A percentile compares a stretch with the other conserved stretches of the same genome.
phyloP scores from a whole-genome alignment of 92 coral and sea anemone species.

The Nematostella vectensis region DNA sequence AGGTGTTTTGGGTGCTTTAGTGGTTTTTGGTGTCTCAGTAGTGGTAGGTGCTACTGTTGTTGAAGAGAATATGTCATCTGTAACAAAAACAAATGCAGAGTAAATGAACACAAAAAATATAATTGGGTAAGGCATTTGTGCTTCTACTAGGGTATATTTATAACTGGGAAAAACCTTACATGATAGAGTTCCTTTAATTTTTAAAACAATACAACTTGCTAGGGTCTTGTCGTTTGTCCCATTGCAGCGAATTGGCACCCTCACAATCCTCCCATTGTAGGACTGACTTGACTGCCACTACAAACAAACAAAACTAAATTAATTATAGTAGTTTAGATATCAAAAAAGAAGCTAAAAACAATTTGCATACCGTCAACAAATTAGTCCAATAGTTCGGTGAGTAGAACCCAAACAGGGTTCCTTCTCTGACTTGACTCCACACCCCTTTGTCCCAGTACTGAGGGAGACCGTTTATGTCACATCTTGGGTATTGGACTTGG shows the following conservation, averaged over 20 bases:
- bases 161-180: too few relatives aligned
- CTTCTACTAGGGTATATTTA: too few relatives aligned
- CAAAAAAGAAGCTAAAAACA: not conserved
- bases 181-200: not conserved
- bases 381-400: slow-evolving; percentile 1
- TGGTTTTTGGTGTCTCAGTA: not conserved
- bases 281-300: not conserved
- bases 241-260: not conserved
- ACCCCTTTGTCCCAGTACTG: not conserved
- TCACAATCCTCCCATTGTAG: not conserved
- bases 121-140: too few relatives aligned
- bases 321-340: not conserved
- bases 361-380: not conserved
- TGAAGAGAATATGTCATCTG: too few relatives aligned
- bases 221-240: not conserved
- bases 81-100: too few relatives aligned
- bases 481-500: not conserved
- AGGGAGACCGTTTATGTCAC: not conserved
- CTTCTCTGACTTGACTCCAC: not conserved
- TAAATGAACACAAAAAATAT: too few relatives aligned
- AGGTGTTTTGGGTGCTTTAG: not conserved
- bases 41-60: not conserved
- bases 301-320: not conserved
- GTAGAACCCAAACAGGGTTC: not conserved
- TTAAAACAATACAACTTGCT: not conserved